Conservation (phyloP, 2,888 invertebrate genomes). For the Chirona hameri region DNA sequence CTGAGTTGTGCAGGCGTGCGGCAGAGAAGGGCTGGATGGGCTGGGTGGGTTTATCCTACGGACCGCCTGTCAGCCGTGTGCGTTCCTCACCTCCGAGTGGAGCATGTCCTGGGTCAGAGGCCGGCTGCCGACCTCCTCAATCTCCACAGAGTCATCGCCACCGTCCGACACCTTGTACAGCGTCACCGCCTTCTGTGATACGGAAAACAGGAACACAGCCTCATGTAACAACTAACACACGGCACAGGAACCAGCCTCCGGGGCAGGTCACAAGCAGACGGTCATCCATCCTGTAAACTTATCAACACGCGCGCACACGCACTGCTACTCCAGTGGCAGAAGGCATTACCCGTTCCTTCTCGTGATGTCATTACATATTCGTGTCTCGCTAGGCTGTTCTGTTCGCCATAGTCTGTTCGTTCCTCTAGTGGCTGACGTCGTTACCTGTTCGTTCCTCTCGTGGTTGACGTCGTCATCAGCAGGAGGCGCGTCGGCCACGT, state of each 20-base stretch:
- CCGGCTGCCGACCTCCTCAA: conserved; percentile 64
- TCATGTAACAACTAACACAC: no score
- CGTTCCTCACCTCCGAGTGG: conserved; percentile 59
- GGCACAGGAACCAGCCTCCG: no score
- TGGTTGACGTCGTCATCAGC: conserved; percentile 73
- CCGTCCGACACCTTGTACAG: conserved; percentile 69
- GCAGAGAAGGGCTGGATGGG: no score
- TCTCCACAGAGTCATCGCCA: conserved; percentile 58
- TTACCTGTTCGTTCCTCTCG: conserved; percentile 61
- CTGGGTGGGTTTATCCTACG: no score
- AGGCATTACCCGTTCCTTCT: conserved; percentile 48
- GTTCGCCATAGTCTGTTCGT: conserved; percentile 52
- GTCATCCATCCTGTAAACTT: no score
- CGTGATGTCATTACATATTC: conserved; percentile 51
- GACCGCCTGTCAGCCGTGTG: no score
- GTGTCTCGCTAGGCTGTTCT: no score
- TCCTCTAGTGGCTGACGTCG: conserved; percentile 60
- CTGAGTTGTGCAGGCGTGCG: no score
- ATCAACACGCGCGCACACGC: no score
- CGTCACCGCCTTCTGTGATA: conserved; percentile 49
- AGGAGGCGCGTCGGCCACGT: conserved; percentile 66
- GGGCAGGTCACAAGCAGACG: no score
- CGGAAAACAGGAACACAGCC: no score
- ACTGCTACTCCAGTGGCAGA: no score
- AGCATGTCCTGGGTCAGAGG: conserved; percentile 68